Base-by-base conservation (phyloP, 2,113 vertebrate species). In the Clarias macrocephalus region DNA sequence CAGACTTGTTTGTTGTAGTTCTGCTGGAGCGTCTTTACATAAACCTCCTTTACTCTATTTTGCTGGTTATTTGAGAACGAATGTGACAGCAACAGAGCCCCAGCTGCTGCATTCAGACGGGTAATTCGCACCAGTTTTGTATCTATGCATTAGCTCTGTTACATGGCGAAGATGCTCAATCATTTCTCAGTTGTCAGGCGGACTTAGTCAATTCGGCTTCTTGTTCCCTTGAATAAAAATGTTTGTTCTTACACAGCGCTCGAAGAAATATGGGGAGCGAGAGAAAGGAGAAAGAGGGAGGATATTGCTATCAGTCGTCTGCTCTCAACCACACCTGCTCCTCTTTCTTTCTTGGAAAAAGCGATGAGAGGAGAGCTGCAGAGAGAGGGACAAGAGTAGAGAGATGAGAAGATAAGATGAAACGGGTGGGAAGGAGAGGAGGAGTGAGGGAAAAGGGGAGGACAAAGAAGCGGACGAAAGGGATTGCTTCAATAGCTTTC, bases 271-370 rank as follows among this genome's bases (percentile, higher is more conserved):
- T 23, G 28, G 11, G 37, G 63, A 76, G 65, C 48, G 42, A 85
- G 68, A 42, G 33, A 86, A 75, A 13, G 48, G 57, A 84, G 80
- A 59, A 56, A 80, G 65, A 72, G 52, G 63, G 72, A 87, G 60
- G 56, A 65, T 80, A 79, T 68, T 72, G 83, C 75, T 88, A 83
- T 89, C 73, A 56, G 72, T 72, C 4, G 66, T 75, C 60, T 37
- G 16, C 66, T 63, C 72, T 79, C 80, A 30, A 60, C 83, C 89
- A 91, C 91, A 93, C 92, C 92, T 94, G 91, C 89, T 92, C 85
- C 87, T 86, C 86, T 82, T 85, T 86, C 28, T 59, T 80, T 86
- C 83, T 88, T 62, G 73, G 75, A 83, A 80, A 80, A 70, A 66
- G 82, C 82, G 80, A 89, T 84, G 87, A 86, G 83, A 85, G 81